Percentiles rank a stretch among this genome's conserved stretches.
These are phyloP conservation scores for Coracias cyanogaster DNA, from an alignment of 2,797 vertebrate genomes.

Conservation along the genomic window DNA sequence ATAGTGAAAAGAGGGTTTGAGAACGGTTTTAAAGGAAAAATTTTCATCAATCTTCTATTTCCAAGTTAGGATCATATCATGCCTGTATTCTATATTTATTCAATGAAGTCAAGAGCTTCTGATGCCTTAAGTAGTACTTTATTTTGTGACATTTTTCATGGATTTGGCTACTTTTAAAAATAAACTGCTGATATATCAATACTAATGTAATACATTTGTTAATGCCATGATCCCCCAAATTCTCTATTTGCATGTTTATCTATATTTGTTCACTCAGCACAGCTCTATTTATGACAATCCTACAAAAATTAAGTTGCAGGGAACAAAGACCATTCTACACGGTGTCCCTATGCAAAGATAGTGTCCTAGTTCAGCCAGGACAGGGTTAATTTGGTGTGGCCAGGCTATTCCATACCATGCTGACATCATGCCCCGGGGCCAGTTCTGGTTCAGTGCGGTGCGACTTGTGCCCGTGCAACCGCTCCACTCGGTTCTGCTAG, in stretches of 20 bases:
- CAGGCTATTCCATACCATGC: no score
- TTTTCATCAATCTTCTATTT: background rate
- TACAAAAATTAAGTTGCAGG: background rate
- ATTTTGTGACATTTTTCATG: background rate
- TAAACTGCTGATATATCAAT: background rate
- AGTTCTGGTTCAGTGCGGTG: no score
- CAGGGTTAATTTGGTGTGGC: no score
- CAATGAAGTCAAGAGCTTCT: background rate
- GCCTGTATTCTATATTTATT: background rate
- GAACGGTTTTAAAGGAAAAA: background rate
- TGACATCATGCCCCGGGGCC: no score
- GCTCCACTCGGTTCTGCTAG: no score
- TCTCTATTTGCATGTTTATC: background rate
- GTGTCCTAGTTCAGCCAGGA: background rate
- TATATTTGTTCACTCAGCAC: background rate
- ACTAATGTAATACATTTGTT: background rate
- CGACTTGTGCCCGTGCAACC: no score
- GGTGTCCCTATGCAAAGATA: background rate
- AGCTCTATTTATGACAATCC: background rate
- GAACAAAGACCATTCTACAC: background rate
- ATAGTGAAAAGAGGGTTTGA: background rate
- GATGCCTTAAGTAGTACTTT: background rate
- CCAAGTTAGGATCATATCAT: rapidly evolving
- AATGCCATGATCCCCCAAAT: background rate
- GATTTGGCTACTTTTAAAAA: background rate